These are phyloP conservation scores for Ceratotherium simum DNA, from an alignment of 2,113 vertebrate genomes.

Conservation along the genomic window DNA sequence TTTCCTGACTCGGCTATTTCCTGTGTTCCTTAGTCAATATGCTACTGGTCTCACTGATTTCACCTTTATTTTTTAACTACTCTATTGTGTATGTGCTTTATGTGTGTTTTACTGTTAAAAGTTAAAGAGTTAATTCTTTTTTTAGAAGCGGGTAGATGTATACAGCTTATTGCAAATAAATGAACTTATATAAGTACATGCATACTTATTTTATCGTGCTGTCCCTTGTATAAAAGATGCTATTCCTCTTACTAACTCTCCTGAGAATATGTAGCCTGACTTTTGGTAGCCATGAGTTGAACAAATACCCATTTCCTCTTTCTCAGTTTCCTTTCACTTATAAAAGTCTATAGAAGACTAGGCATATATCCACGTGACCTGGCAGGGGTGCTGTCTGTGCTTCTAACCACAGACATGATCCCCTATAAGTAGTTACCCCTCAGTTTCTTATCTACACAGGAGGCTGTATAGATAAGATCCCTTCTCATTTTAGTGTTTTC, in stretches of 20 bases:
- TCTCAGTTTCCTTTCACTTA: background rate
- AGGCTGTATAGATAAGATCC: background rate
- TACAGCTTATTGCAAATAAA: background rate
- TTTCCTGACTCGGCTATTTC: background rate
- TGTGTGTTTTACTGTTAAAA: background rate
- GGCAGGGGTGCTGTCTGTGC: no score
- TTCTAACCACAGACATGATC: background rate
- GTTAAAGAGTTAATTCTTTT: background rate
- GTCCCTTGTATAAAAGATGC: background rate
- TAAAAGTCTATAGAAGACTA: background rate
- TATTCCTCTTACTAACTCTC: background rate
- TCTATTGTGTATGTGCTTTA: background rate
- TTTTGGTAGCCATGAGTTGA: background rate
- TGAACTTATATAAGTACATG: background rate
- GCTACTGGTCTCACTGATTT: background rate
- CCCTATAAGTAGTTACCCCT: background rate
- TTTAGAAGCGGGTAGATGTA: background rate
- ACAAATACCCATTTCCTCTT: background rate
- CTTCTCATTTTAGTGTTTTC: background rate
- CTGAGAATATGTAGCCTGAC: background rate
- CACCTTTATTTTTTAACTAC: conserved; percentile 10
- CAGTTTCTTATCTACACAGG: background rate
- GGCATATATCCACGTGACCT: background rate
- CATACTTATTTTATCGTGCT: background rate
- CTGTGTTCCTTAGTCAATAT: background rate